phyloP scores from a whole-genome alignment of 2,113 vertebrate species.

The Cercopithecus mona region DNA sequence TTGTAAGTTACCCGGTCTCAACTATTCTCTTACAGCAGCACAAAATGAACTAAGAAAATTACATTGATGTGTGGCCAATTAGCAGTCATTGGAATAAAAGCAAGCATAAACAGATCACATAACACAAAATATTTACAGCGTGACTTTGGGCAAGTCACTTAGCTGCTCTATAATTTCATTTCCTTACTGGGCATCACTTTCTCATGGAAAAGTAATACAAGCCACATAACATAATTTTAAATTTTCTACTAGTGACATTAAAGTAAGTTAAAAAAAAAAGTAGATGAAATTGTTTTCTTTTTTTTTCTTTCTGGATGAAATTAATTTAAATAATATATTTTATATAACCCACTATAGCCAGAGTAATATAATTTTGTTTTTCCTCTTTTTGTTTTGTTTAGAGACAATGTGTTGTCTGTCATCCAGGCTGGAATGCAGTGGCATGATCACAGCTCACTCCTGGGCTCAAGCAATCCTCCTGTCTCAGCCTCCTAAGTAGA shows the following conservation, averaged over 20 bases:
- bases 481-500: too few species aligned
- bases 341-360: not conserved
- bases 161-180: not conserved
- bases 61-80: not conserved
- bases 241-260: not conserved
- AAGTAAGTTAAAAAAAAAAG: not conserved
- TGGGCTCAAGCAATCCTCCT: too few species aligned
- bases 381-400: too few species aligned
- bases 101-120: not conserved
- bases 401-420: too few species aligned
- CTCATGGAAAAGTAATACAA: too few species aligned
- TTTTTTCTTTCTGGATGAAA: not conserved
- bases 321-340: not conserved
- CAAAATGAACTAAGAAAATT: not conserved
- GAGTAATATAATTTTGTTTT: not conserved
- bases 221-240: not conserved
- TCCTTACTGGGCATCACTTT: not conserved
- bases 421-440: too few species aligned
- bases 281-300: too few species aligned
- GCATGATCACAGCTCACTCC: too few species aligned
- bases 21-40: not conserved
- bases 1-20: not conserved
- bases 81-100: not conserved
- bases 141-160: not conserved
- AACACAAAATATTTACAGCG: not conserved